Evolutionary conservation across 2,797 vertebrate genomes (phyloP).

Genomic region (Pangasius mekongensis): DNA sequence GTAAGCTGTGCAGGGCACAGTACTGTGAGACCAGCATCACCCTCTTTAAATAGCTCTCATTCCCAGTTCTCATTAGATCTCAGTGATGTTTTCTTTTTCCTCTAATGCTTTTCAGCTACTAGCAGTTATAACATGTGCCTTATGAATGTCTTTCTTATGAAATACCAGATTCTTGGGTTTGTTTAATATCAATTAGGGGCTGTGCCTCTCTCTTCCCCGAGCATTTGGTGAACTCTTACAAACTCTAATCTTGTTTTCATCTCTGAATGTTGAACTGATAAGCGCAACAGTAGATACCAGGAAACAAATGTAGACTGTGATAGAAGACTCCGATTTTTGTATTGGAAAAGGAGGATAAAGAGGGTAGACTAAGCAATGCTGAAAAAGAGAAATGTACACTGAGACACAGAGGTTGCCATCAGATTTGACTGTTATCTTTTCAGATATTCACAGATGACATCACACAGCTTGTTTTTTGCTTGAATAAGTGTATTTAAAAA

Average conservation of each 20-base stretch:
- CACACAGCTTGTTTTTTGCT: slow-evolving; percentile 35
- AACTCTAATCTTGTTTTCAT: slow-evolving; percentile 39
- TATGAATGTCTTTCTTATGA: slow-evolving; percentile 49
- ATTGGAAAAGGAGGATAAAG: neutral
- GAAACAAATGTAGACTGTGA: slow-evolving; percentile 14
- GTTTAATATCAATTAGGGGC: slow-evolving; percentile 64
- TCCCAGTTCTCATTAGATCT: slow-evolving; percentile 36
- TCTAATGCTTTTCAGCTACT: slow-evolving; percentile 33
- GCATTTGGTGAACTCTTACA: slow-evolving; percentile 42
- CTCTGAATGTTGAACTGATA: slow-evolving; percentile 23
- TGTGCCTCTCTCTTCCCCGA: slow-evolving; percentile 67
- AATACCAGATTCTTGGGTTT: slow-evolving; percentile 54
- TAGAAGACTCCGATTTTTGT: neutral
- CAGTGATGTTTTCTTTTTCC: slow-evolving; percentile 35
- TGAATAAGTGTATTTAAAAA: slow-evolving; percentile 48
- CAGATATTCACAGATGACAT: slow-evolving; percentile 26
- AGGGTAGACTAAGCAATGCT: slow-evolving; percentile 10
- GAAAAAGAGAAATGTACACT: neutral
- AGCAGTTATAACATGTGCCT: slow-evolving; percentile 41
- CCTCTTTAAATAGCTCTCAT: slow-evolving; percentile 50
- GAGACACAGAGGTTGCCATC: neutral
- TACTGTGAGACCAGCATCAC: slow-evolving; percentile 80
- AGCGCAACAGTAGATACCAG: slow-evolving; percentile 50
- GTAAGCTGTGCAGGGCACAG: slow-evolving; percentile 85
- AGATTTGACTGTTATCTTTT: slow-evolving; percentile 19